Base-by-base conservation (phyloP, 2,113 vertebrate genomes). In the Miniopterus natalensis region DNA sequence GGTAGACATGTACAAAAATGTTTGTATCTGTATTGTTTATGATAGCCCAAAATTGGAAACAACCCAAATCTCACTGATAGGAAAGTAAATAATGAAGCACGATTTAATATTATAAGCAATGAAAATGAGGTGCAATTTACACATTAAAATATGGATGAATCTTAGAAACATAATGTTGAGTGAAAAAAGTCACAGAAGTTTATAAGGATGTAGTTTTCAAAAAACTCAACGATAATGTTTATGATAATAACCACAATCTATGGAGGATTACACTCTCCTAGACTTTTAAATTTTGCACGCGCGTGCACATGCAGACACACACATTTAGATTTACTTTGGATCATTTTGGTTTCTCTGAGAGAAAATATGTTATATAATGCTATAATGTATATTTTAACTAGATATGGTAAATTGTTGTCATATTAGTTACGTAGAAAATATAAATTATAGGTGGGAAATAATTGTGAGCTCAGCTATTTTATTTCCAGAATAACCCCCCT, bases 351-450 rank as follows among this genome's bases (percentile, higher is more conserved):
- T 95, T 80, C 13, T 49, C 77, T 90, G 23, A 59, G 17, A 55
- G 49, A 81, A 94, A 90, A 79, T 68, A 75, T n/a, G 2, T 65
- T 66, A 10, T 29, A 42, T 84, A 95, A 45, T 96, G 17, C 20
- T 75, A 23, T 96, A 79, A 59, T 65, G 45, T 87, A 51, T 78
- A 73, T 86, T 95, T 86, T 63, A 94, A 81, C 15, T 47, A 81
- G 6, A 88, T 45, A 1, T 88, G 18, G 40, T 18, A 12, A 57
- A 88, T 84, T 95, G 27, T 90, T 90, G 2, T 80, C 89, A 36
- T 31, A n/a, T 83, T 63, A 71, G 21, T 70, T 85, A 31, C 42
- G 0, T 49, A 57, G 57, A 51, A 92, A 57, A 85, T 7, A 63
- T 31, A 77, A 87, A 31, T 45, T 79, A 71, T 21, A 68, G 42